phyloP scores from a whole-genome alignment of 2,888 invertebrate species.

The Agapostemon virescens region DNA sequence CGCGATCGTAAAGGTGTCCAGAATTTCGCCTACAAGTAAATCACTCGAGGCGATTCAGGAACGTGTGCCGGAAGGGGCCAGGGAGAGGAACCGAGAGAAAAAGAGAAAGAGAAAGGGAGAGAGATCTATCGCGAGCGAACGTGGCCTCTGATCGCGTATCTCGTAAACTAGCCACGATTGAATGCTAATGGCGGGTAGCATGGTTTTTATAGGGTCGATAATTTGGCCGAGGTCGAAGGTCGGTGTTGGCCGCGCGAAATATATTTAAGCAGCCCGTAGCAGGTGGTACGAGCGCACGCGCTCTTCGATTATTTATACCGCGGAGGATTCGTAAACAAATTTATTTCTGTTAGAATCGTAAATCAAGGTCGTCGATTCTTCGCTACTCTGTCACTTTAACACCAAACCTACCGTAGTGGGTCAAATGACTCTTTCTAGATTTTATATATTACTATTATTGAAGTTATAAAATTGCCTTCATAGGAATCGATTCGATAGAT shows the following conservation, averaged over 20 bases:
- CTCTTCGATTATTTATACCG: constrained; percentile 62
- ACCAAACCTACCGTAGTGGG: too few species aligned
- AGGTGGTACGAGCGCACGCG: constrained; percentile 53
- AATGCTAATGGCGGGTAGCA: constrained; percentile 65
- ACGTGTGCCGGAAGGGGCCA: neutral
- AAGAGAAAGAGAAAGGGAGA: constrained; percentile 1
- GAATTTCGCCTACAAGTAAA: constrained; percentile 36
- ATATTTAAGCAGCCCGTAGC: constrained; percentile 48
- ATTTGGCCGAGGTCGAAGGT: constrained; percentile 62
- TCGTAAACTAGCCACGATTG: constrained; percentile 64
- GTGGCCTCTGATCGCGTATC: constrained; percentile 45
- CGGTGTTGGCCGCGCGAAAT: neutral
- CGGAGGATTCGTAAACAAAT: neutral
- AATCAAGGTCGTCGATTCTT: neutral
- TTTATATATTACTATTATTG: too few species aligned
- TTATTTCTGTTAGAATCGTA: neutral
- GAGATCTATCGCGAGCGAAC: constrained; percentile 50
- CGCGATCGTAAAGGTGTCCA: constrained; percentile 32
- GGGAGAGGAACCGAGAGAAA: neutral
- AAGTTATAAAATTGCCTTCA: too few species aligned
- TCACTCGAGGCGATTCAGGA: constrained; percentile 30
- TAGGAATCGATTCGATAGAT: too few species aligned
- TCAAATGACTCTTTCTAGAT: too few species aligned
- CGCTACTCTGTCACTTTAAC: neutral
- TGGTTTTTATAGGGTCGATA: constrained; percentile 64